Evolutionary conservation across 2,113 vertebrate species (phyloP).

Genomic region (Castor canadensis): DNA sequence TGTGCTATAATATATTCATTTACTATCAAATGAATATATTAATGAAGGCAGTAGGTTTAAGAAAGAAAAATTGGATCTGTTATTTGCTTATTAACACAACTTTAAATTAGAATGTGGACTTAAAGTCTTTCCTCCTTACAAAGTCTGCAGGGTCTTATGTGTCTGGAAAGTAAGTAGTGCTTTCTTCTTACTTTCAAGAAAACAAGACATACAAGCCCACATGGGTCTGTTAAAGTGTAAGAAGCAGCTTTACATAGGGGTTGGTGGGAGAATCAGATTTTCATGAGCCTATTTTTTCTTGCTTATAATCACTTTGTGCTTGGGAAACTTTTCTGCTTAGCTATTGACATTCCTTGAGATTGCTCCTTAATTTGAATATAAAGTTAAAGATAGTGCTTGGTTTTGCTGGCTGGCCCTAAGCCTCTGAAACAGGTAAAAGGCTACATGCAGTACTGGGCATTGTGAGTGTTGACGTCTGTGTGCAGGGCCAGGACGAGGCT

Average conservation of each 20-base stretch:
- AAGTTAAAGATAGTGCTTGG: neutral
- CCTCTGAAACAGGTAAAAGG: neutral
- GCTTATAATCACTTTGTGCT: neutral
- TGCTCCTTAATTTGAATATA: slow-evolving; percentile 19
- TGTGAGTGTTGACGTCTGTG: neutral
- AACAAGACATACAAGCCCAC: neutral
- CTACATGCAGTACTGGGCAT: neutral
- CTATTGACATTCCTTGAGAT: neutral
- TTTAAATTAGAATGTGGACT: neutral
- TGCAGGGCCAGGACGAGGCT: neutral
- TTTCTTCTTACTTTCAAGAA: neutral
- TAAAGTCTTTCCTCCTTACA: neutral
- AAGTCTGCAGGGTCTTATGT: neutral
- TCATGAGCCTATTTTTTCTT: neutral
- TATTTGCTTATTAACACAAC: neutral
- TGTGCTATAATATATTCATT: neutral
- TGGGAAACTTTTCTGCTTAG: neutral
- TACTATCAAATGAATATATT: too few relatives aligned
- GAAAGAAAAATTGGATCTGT: neutral
- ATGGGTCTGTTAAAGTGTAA: neutral
- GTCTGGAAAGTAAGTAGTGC: neutral
- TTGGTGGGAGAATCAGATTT: neutral
- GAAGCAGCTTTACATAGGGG: neutral
- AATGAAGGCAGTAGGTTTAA: neutral
- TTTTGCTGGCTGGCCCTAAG: neutral